Conservation (phyloP, 2,888 invertebrate species). For the Aporophyla lueneburgensis region DNA sequence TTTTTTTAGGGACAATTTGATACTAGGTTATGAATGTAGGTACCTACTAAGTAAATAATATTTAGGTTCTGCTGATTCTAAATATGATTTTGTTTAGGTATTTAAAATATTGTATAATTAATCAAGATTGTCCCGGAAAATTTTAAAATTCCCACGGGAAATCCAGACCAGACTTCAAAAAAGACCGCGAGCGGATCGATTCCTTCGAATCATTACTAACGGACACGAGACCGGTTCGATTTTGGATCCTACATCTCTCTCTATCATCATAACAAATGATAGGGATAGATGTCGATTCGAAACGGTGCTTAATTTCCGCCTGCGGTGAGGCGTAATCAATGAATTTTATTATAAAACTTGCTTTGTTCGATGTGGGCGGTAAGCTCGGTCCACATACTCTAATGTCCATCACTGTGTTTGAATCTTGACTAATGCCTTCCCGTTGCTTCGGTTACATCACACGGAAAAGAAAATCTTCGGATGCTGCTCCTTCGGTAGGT, state of each 20-base stretch:
- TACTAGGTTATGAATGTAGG: background rate
- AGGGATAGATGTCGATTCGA: slow-evolving; percentile 67
- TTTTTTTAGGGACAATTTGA: background rate
- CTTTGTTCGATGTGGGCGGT: slow-evolving; percentile 66
- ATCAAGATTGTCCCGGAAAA: slow-evolving; percentile 7
- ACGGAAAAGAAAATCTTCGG: slow-evolving; percentile 41
- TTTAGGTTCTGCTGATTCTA: too few species aligned
- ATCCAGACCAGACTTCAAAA: slow-evolving; percentile 51
- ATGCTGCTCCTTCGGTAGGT: fast-evolving
- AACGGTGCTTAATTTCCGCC: slow-evolving; percentile 68
- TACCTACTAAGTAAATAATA: background rate
- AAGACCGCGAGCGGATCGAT: slow-evolving; percentile 50
- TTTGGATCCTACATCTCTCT: slow-evolving; percentile 66
- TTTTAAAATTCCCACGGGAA: slow-evolving; percentile 53
- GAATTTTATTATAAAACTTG: slow-evolving; percentile 62
- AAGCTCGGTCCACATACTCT: slow-evolving; percentile 45
- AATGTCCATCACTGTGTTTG: slow-evolving; percentile 50
- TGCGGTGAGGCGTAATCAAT: slow-evolving; percentile 68
- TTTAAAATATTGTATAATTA: background rate
- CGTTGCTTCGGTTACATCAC: slow-evolving; percentile 49
- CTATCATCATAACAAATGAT: slow-evolving; percentile 66
- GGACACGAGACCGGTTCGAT: slow-evolving; percentile 58
- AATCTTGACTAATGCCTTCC: slow-evolving; percentile 62
- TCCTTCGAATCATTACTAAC: slow-evolving; percentile 53
- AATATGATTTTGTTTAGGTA: background rate